Evolutionary conservation across 2,797 vertebrate species (phyloP).

Genomic region (Myotis planiceps): DNA sequence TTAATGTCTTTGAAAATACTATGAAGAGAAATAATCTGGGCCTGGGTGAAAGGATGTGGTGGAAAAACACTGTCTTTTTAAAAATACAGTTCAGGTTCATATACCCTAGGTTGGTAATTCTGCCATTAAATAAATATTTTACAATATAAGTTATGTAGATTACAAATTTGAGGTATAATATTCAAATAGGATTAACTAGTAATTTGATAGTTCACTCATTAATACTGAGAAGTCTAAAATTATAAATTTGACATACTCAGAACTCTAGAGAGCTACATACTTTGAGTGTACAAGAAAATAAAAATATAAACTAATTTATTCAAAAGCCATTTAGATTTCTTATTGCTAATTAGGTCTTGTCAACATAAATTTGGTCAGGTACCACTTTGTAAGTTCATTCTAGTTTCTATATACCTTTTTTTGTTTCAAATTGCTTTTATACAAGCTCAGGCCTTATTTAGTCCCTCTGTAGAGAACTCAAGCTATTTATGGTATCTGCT

Average conservation of each 20-base stretch:
- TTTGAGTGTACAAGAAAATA: not conserved
- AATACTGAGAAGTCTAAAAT: not conserved
- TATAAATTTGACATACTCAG: not conserved
- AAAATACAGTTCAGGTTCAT: not conserved
- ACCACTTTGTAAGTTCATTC: not conserved
- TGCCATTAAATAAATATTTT: not conserved
- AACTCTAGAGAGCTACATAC: not conserved
- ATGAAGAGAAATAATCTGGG: not conserved
- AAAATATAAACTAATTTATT: not conserved
- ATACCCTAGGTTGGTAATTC: not conserved
- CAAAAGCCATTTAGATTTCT: not conserved
- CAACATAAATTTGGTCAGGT: not conserved
- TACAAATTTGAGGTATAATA: not conserved
- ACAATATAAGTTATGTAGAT: not conserved
- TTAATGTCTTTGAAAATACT: not conserved
- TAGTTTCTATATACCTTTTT: not conserved
- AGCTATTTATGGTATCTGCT: not conserved
- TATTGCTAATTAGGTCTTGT: not conserved
- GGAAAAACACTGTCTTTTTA: not conserved
- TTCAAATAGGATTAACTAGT: not conserved
- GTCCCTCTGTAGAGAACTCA: not conserved
- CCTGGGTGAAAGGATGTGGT: not conserved
- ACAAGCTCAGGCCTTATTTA: not conserved
- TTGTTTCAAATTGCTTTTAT: not conserved
- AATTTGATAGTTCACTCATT: not conserved